phyloP scores from a whole-genome alignment of 2,797 vertebrate genomes.

The Dicrostonyx torquatus region DNA sequence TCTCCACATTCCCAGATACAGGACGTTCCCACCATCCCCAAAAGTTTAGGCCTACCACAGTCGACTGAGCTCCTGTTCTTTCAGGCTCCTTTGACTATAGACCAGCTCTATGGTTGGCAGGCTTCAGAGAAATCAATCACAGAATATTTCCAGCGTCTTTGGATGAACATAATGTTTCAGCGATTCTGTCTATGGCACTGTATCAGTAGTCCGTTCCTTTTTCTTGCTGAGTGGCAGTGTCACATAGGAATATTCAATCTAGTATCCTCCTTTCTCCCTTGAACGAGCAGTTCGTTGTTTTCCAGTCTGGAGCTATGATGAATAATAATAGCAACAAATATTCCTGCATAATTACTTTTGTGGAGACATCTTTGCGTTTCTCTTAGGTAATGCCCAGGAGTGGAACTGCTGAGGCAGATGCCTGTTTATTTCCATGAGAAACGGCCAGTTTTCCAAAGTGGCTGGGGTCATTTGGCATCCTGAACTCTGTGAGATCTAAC shows the following conservation, averaged over 20 bases:
- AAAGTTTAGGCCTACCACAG: background rate
- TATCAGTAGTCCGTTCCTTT: background rate
- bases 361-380: constrained; percentile 15
- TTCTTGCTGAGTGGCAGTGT: background rate
- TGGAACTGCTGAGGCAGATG: background rate
- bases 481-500: background rate
- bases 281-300: background rate
- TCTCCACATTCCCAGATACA: background rate
- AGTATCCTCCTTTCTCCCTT: background rate
- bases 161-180: background rate
- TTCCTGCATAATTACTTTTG: constrained; percentile 26
- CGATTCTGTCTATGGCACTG: background rate
- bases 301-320: background rate
- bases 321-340: constrained; percentile 3
- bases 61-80: background rate
- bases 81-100: background rate
- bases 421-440: constrained; percentile 53
- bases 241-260: background rate
- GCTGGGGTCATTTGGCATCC: constrained; percentile 13
- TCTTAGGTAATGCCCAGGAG: constrained; percentile 14
- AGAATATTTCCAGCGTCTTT: background rate
- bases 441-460: constrained; percentile 17
- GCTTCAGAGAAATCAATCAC: background rate
- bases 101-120: background rate
- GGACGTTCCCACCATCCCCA: background rate